These are phyloP conservation scores for Saxidomus purpurata DNA, from an alignment of 1,140 invertebrate species.

Conservation along the genomic window DNA sequence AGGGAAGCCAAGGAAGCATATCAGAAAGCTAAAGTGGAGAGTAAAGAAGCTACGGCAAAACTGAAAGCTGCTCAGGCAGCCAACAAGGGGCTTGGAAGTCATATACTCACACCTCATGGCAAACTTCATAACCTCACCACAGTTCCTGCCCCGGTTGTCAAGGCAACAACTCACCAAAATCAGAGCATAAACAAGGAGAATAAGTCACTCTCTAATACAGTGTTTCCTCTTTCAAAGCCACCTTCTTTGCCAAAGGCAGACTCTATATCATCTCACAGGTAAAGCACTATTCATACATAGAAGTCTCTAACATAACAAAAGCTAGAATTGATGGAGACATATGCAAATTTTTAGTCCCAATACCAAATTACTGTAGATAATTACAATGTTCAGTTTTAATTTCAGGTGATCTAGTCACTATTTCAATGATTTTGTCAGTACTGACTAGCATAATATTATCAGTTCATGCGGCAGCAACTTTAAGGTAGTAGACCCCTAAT, in stretches of 20 bases:
- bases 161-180: constrained; percentile 35
- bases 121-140: constrained; percentile 27
- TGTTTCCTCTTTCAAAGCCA: constrained; percentile 28
- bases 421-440: too few relatives aligned
- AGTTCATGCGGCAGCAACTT: too few relatives aligned
- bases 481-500: too few relatives aligned
- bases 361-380: too few relatives aligned
- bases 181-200: constrained; percentile 44
- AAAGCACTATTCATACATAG: too few relatives aligned
- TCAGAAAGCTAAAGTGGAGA: constrained; percentile 80
- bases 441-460: too few relatives aligned
- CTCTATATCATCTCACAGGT: constrained; percentile 53
- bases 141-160: constrained; percentile 34
- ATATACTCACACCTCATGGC: constrained; percentile 17
- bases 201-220: constrained; percentile 29
- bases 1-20: constrained; percentile 88
- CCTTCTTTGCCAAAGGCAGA: constrained; percentile 7
- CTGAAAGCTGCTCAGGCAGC: constrained; percentile 43
- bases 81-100: constrained; percentile 35
- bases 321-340: too few relatives aligned
- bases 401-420: too few relatives aligned
- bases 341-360: too few relatives aligned
- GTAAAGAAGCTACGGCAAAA: constrained; percentile 71
- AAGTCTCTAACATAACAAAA: too few relatives aligned
- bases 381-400: too few relatives aligned